Conservation (phyloP, 2,113 vertebrate genomes). For the Columba janthina region DNA sequence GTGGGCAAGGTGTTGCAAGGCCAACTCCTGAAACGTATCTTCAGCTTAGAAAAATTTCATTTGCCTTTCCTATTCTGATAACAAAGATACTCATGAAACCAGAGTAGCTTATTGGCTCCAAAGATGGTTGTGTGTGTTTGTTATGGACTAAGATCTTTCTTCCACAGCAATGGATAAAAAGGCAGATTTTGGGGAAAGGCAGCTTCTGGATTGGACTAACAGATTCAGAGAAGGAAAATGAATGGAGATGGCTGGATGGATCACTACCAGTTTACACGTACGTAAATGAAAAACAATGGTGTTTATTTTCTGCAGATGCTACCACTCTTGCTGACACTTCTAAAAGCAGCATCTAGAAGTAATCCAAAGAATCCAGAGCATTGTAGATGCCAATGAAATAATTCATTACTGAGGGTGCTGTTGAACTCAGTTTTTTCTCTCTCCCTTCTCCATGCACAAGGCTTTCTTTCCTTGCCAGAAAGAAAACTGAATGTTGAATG, state of each 20-base stretch:
- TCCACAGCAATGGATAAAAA: slow-evolving; percentile 89
- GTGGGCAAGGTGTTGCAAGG: not conserved
- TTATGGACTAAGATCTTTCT: slow-evolving; percentile 25
- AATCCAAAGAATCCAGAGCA: not conserved
- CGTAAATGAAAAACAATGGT: slow-evolving; percentile 60
- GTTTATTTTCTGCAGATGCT: not conserved
- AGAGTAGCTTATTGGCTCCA: not conserved
- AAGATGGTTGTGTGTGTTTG: not conserved
- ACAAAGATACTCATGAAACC: not conserved
- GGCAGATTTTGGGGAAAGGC: slow-evolving; percentile 80
- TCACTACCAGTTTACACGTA: slow-evolving; percentile 84
- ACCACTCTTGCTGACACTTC: not conserved
- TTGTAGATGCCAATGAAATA: not conserved
- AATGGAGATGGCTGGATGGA: slow-evolving; percentile 93
- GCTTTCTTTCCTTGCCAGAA: slow-evolving; percentile 30
- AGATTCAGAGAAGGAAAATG: slow-evolving; percentile 81
- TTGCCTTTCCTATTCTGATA: not conserved
- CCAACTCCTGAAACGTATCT: not conserved
- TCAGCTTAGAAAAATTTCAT: not conserved
- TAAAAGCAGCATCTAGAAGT: not conserved
- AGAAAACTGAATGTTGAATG: slow-evolving; percentile 26
- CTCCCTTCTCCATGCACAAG: not conserved
- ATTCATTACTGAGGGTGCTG: not conserved
- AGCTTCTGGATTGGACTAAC: slow-evolving; percentile 95
- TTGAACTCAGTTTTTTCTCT: not conserved